These are phyloP conservation scores for Trichoplax adhaerens DNA, from an alignment of 37 sponge, comb jelly and placozoan genomes.

Conservation along the genomic window DNA sequence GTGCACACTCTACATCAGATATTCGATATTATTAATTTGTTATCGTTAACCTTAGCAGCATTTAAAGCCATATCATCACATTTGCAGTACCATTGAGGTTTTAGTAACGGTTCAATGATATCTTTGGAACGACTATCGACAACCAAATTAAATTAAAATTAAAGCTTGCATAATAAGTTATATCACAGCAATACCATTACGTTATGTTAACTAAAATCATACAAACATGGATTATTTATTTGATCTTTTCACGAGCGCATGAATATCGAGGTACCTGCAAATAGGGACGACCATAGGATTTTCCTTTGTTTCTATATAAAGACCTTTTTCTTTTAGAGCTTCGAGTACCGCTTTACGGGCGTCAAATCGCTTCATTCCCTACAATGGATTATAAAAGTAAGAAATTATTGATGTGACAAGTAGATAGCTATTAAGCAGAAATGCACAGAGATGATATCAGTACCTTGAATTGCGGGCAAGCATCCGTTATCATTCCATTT, in stretches of 20 bases:
- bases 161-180: no score
- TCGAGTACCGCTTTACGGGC: constrained; percentile 72
- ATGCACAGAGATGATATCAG: no score
- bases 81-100: constrained; percentile 82
- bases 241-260: no score
- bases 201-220: no score
- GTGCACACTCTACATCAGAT: no score
- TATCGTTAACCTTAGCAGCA: no score
- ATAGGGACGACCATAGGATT: constrained; percentile 85
- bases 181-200: no score
- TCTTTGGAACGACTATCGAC: constrained; percentile 54
- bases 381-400: neutral
- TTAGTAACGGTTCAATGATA: constrained; percentile 91
- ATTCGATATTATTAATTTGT: no score
- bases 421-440: constrained; percentile 17
- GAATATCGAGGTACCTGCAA: constrained; percentile 23
- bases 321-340: constrained; percentile 79
- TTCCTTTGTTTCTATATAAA: constrained; percentile 67
- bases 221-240: no score
- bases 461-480: constrained; percentile 41
- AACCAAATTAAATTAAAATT: neutral
- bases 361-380: constrained; percentile 78
- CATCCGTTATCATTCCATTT: constrained; percentile 70
- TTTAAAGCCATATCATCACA: no score
- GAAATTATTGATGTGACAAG: neutral